phyloP scores from a whole-genome alignment of 2,888 invertebrate species.

The Helleia helle region DNA sequence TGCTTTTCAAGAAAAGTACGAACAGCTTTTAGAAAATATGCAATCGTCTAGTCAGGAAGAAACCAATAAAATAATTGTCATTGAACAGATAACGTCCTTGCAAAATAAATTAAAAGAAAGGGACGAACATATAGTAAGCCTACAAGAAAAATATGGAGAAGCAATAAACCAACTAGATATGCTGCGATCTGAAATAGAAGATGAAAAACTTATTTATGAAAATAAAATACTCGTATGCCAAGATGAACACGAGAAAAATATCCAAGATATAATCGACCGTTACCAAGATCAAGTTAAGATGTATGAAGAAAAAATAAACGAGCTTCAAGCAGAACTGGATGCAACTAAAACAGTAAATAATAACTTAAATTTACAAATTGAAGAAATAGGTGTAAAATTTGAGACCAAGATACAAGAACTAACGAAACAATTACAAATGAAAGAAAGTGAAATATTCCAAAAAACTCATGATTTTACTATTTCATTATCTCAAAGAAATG shows the following conservation, averaged over 20 bases:
- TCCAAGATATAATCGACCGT: slow-evolving; percentile 38
- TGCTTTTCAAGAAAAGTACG: slow-evolving; percentile 62
- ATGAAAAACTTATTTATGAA: slow-evolving; percentile 56
- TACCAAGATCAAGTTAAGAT: slow-evolving; percentile 30
- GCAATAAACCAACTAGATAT: slow-evolving; percentile 51
- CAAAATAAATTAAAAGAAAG: slow-evolving; percentile 61
- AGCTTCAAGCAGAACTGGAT: slow-evolving; percentile 37
- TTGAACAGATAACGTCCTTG: slow-evolving; percentile 52
- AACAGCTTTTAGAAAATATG: slow-evolving; percentile 55
- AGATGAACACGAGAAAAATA: slow-evolving; percentile 57
- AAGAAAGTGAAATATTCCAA: slow-evolving; percentile 56
- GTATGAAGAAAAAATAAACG: slow-evolving; percentile 33
- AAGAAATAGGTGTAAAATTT: slow-evolving; percentile 31
- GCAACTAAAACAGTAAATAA: slow-evolving; percentile 33
- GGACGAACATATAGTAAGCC: slow-evolving; percentile 49
- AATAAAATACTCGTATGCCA: slow-evolving; percentile 55
- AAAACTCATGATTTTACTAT: slow-evolving; percentile 51
- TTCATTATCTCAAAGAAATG: slow-evolving; percentile 45
- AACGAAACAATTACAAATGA: slow-evolving; percentile 38
- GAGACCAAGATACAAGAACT: slow-evolving; percentile 37
- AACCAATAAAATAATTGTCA: slow-evolving; percentile 51
- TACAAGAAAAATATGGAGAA: slow-evolving; percentile 58
- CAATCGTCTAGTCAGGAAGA: slow-evolving; percentile 63
- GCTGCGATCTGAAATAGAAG: slow-evolving; percentile 60
- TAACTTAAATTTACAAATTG: slow-evolving; percentile 34